Base-by-base conservation (phyloP, 2,797 vertebrate genomes). In the Craterocephalus amniculus region DNA sequence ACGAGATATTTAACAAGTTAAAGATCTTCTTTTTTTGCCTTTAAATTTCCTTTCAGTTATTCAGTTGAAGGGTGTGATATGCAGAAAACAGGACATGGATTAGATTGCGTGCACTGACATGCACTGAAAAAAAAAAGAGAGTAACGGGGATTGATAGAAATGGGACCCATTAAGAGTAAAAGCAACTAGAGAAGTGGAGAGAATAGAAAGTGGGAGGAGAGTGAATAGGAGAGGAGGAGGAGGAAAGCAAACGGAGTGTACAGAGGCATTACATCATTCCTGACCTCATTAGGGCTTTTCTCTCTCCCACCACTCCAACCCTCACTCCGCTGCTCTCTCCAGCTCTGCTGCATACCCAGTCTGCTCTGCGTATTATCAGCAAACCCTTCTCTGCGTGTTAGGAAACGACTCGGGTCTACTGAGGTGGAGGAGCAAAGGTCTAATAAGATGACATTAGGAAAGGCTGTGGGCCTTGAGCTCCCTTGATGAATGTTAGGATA, bases 281-380 rank as follows among this genome's bases (percentile, higher is more conserved):
- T 94, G 94, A 94, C 94, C 94, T 94, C 92, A 94, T 93, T 93
- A 93, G 89, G 89, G 88, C 85, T 89, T 89, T 83, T 90, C 87
- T 87, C 88, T 84, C 81, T 79, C 81, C 81, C 58, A 26, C 80
- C 66, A 20, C 56, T 31, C 68, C 71, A 27, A 79, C 81, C 66
- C 77, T 69, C 78, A 40, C 82, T 74, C 72, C 70, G 63, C 76
- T 80, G 43, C 83, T 83, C 82, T 85, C 58, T 70, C 67, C 27
- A 62, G 78, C 80, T 79, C 85, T 80, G 75, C 83, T 74, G 52
- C 82, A 81, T 79, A 85, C 83, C 79, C 83, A 76, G 67, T 82
- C 40, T 32, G 57, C 58, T 60, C 63, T 78, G 38, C 27, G 32
- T 70, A 54, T 62, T 12, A 60, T 43, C 59, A 48, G 61, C 49